These are phyloP conservation scores for Mola mola DNA, from an alignment of 2,113 vertebrate species.

Conservation along the genomic window DNA sequence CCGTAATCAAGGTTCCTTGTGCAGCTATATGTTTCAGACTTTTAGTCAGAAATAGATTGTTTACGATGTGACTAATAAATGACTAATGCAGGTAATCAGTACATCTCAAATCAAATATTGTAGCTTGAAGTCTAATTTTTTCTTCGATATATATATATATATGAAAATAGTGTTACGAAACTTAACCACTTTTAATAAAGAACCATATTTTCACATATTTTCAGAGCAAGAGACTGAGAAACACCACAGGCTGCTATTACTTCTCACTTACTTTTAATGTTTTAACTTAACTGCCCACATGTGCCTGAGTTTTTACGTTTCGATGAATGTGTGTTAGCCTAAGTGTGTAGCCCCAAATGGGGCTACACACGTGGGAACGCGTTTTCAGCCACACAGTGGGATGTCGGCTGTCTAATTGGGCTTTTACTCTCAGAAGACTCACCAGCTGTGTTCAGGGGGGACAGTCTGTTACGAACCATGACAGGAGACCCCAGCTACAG, in stretches of 20 bases:
- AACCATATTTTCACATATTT: too few species aligned
- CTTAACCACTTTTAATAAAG: too few species aligned
- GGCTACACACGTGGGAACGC: constrained; percentile 30
- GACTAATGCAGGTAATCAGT: too few species aligned
- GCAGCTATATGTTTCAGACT: too few species aligned
- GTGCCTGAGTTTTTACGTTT: not conserved
- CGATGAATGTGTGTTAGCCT: not conserved
- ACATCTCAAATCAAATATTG: too few species aligned
- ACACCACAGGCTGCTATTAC: constrained; percentile 4
- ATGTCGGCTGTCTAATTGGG: constrained; percentile 20
- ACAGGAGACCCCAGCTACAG: not conserved
- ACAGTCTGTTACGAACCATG: constrained; percentile 7
- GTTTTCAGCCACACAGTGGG: constrained; percentile 40
- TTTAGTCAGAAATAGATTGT: too few species aligned
- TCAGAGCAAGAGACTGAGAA: too few species aligned
- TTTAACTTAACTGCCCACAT: constrained; percentile 15
- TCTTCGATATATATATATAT: too few species aligned
- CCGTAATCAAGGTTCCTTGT: constrained; percentile 2
- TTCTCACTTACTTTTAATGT: constrained; percentile 37
- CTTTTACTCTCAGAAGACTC: constrained; percentile 30
- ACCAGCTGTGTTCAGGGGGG: constrained; percentile 25
- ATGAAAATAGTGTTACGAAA: too few species aligned
- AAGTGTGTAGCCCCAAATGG: constrained; percentile 5
- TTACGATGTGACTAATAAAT: too few species aligned
- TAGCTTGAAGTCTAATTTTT: too few species aligned